These are phyloP conservation scores for Trinorchestia longiramus DNA, from an alignment of 1,140 invertebrate species.

Conservation along the genomic window DNA sequence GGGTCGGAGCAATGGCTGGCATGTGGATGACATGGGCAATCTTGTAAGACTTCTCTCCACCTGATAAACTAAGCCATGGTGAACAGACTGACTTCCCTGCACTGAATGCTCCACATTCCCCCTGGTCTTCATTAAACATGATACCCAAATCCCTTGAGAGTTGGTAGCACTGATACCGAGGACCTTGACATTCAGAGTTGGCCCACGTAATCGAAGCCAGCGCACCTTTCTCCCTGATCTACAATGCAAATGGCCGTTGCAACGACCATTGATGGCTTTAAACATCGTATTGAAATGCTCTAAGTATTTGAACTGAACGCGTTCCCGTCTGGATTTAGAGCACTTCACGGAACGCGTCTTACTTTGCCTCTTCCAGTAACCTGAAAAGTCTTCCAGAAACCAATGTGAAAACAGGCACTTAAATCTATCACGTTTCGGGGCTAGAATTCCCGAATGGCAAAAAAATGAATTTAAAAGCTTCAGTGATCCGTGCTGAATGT, in stretches of 20 bases:
- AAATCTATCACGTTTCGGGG: neutral
- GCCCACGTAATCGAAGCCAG: neutral
- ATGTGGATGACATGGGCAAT: neutral
- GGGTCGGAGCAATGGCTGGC: neutral
- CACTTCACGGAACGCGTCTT: slow-evolving; percentile 5
- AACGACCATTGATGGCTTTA: neutral
- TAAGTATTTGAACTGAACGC: neutral
- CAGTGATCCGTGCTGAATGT: neutral
- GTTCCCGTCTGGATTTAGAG: neutral
- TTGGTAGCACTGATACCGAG: neutral
- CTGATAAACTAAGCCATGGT: slow-evolving; percentile 7
- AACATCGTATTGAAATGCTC: neutral
- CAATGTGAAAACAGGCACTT: neutral
- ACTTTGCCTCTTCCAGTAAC: neutral
- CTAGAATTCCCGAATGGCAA: neutral
- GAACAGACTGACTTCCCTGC: neutral
- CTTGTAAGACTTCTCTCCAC: neutral
- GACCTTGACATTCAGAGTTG: neutral
- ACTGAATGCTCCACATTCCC: neutral
- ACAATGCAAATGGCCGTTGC: neutral
- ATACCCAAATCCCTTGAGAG: neutral
- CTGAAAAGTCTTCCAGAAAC: neutral
- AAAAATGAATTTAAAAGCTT: neutral
- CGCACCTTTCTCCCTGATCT: neutral
- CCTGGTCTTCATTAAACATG: neutral